Evolutionary conservation across 2,888 invertebrate species (phyloP).

Genomic region (Papilio elwesi): DNA sequence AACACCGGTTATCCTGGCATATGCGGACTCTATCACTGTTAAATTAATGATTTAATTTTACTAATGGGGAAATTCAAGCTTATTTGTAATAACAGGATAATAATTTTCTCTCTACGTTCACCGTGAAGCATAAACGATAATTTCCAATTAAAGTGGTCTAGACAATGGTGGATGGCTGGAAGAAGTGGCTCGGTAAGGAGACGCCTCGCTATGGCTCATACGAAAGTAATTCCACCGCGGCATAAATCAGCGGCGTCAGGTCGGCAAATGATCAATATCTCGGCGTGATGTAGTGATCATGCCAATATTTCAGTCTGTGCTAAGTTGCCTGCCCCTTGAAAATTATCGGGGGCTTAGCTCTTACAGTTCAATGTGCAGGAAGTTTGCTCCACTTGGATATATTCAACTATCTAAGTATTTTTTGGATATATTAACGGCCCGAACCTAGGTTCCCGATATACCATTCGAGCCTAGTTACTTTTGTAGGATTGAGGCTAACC

Average conservation of each 20-base stretch:
- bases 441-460: too few species aligned
- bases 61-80: not conserved
- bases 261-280: slow-evolving; percentile 70
- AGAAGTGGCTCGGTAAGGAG: not conserved
- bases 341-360: slow-evolving; percentile 71
- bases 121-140: not conserved
- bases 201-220: slow-evolving; percentile 18
- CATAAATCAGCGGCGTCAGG: slow-evolving; percentile 42
- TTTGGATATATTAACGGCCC: too few species aligned
- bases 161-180: not conserved
- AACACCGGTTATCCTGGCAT: too few species aligned
- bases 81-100: not conserved
- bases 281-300: slow-evolving; percentile 67
- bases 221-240: slow-evolving; percentile 31
- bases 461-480: too few species aligned
- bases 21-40: too few species aligned
- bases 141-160: slow-evolving; percentile 12
- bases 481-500: too few species aligned
- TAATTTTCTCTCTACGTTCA: not conserved
- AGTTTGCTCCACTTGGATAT: slow-evolving; percentile 55
- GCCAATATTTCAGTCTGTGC: slow-evolving; percentile 73
- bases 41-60: too few species aligned
- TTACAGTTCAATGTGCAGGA: slow-evolving; percentile 41
- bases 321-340: slow-evolving; percentile 69
- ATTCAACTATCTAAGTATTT: not conserved